Percentiles rank a stretch among this genome's conserved stretches.
phyloP scores from a whole-genome alignment of 2,888 invertebrate species.

The Bibio marci region DNA sequence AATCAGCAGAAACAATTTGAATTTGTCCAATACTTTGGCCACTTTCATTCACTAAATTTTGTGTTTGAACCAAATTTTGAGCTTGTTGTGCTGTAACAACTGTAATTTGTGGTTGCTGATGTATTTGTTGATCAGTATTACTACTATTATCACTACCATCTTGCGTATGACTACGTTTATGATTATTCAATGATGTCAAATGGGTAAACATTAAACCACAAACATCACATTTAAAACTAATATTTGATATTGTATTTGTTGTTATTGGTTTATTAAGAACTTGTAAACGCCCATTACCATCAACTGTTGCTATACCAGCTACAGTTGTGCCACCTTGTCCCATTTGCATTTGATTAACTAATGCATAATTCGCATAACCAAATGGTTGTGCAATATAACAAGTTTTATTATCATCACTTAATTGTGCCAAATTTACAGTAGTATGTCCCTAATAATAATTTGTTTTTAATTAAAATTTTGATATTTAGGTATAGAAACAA shows the following conservation, averaged over 20 bases:
- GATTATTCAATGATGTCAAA: slow-evolving; percentile 64
- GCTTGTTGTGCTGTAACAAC: slow-evolving; percentile 31
- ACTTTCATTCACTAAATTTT: slow-evolving; percentile 24
- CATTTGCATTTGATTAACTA: slow-evolving; percentile 73
- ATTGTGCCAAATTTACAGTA: slow-evolving; percentile 52
- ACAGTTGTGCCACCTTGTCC: slow-evolving; percentile 37
- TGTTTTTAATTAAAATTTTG: neutral
- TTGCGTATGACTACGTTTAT: slow-evolving; percentile 63
- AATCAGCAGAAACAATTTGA: slow-evolving; percentile 40
- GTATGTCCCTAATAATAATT: slow-evolving; percentile 26
- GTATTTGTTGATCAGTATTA: slow-evolving; percentile 22
- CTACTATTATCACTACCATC: slow-evolving; percentile 32
- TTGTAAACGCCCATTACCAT: slow-evolving; percentile 27
- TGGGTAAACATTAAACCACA: slow-evolving; percentile 76
- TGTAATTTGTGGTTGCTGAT: slow-evolving; percentile 31
- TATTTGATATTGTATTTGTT: slow-evolving; percentile 54
- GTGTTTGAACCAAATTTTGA: slow-evolving; percentile 15
- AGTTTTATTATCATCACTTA: slow-evolving; percentile 46
- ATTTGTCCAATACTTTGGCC: slow-evolving; percentile 33
- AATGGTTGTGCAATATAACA: slow-evolving; percentile 61
- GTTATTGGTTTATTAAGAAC: slow-evolving; percentile 30
- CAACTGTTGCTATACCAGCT: slow-evolving; percentile 26
- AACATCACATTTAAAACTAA: slow-evolving; percentile 76
- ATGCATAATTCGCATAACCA: slow-evolving; percentile 59
- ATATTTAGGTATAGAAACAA: no score